Conservation (phyloP, 2,797 vertebrate genomes). For the Parauchenoglanis punctatus region DNA sequence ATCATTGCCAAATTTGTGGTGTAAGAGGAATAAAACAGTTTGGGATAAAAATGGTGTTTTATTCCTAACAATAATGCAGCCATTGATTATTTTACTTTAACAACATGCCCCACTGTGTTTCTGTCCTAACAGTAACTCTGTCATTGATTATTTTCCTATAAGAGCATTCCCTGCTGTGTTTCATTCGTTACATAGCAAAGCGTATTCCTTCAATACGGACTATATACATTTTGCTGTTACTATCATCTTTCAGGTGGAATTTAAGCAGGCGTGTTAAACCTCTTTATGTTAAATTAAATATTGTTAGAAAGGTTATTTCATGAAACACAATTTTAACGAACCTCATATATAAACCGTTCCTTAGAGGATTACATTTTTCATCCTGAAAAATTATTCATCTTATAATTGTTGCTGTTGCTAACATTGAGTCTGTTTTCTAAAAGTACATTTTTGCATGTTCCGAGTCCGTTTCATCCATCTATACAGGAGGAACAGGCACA, state of each 20-base stretch:
- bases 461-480: background rate
- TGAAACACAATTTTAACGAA: background rate
- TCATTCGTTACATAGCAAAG: background rate
- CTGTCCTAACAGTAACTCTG: background rate
- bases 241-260: background rate
- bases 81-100: background rate
- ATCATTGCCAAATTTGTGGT: background rate
- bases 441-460: background rate
- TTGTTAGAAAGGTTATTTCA: background rate
- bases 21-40: background rate
- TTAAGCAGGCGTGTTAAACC: background rate
- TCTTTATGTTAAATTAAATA: background rate
- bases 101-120: background rate
- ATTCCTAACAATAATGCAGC: background rate
- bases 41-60: background rate
- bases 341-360: no score
- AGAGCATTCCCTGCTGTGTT: background rate
- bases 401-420: background rate
- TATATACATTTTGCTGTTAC: background rate
- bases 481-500: background rate
- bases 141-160: background rate
- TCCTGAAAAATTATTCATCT: background rate
- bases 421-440: background rate
- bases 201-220: background rate
- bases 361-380: background rate